Evolutionary conservation across 2,888 invertebrate species (phyloP), one percentile per base, ranked within the genome.

Genomic region (Dichetophora obliterata): DNA sequence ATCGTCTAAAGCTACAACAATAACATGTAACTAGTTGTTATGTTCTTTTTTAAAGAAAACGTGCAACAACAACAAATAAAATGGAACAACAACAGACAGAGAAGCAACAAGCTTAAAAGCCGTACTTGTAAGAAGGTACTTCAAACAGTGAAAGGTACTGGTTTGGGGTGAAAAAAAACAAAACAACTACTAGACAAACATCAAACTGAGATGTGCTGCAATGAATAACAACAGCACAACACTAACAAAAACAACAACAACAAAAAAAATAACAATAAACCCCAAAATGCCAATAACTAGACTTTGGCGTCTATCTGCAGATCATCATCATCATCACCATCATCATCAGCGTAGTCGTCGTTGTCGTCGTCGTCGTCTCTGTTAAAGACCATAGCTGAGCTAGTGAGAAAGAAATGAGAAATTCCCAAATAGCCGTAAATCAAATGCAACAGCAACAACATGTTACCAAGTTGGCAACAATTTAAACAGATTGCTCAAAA

Each of bases 111-210:
- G 27, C 57, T 31, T 24, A 31, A 63, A 63, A 68, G 68, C 68
- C 68, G 48, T 24, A 50, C 68, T 68, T 50, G 24, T 50, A 68
- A 65, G 34, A 37, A 65, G 34, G 68, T 68, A 50, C 68, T 68
- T 68, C 68, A 68, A 50, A 68, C 14, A 68, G 68, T 68, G 68
- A 68, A 68, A 68, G 68, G 68, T 52, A 27, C 68, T 16, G 14
- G 63, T 63, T 63, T 27, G 31, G 24, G 16, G 24, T 27, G 16
- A 61, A 61, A 61, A 61, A 34, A n/a, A 16, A 16, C 5, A 8
- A 65, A n/a, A 65, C n/a, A 50, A 48, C 43, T 50, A 24, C 14
- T 27, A 50, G 27, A 24, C 48, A 68, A 43, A 43, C 27, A 50
- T 50, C 68, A 68, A 68, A 50, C 68, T 50, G 27, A 22, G 68